Evolutionary conservation across 2,113 vertebrate species (phyloP).

Genomic region (Anser cygnoides): DNA sequence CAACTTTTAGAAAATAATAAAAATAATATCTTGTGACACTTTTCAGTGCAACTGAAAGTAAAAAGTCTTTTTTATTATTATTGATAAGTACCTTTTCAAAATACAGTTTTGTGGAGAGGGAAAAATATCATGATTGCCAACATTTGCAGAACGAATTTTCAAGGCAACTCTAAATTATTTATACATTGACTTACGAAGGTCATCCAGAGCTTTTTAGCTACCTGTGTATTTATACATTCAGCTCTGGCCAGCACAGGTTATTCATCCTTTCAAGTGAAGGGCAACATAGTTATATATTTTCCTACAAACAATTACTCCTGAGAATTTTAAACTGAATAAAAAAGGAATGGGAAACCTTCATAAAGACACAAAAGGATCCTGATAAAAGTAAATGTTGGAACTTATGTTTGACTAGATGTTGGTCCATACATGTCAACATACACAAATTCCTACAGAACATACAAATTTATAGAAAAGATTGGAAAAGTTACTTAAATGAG

Average conservation of each 20-base stretch:
- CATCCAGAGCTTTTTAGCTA: slow-evolving; percentile 18
- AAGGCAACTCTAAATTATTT: slow-evolving; percentile 13
- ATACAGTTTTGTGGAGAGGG: not conserved
- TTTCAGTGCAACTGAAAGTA: not conserved
- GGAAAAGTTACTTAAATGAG: slow-evolving; percentile 52
- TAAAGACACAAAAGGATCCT: not conserved
- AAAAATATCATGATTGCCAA: not conserved
- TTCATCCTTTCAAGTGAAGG: not conserved
- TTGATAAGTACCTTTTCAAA: not conserved
- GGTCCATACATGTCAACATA: slow-evolving; percentile 16
- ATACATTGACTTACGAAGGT: slow-evolving; percentile 2
- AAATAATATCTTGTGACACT: not conserved
- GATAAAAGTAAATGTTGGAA: not conserved
- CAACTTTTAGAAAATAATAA: not conserved
- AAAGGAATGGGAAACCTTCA: not conserved
- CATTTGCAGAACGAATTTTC: slow-evolving; percentile 13
- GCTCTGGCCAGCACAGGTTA: not conserved
- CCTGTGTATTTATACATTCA: not conserved
- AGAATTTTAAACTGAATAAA: not conserved
- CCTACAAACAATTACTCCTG: not conserved
- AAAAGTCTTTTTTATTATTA: not conserved
- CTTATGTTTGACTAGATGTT: not conserved
- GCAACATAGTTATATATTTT: not conserved
- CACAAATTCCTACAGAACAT: slow-evolving; percentile 9
- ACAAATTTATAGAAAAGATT: not conserved